Evolutionary conservation across 2,797 vertebrate species (phyloP).

Genomic region (Neosilurus mollespiculum): DNA sequence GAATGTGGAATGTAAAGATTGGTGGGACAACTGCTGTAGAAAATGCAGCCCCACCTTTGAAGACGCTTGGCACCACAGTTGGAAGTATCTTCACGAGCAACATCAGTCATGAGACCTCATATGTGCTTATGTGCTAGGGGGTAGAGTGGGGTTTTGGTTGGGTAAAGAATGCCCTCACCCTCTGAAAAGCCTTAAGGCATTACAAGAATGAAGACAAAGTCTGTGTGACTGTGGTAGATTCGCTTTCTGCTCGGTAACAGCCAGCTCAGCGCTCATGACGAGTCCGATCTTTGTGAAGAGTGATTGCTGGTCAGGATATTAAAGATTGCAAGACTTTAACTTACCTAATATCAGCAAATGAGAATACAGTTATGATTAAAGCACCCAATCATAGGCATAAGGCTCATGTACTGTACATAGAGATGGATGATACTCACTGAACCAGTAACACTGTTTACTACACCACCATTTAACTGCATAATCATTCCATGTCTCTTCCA

Average conservation of each 20-base stretch:
- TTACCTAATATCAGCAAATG: background rate
- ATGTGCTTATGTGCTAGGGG: constrained; percentile 54
- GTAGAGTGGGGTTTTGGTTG: constrained; percentile 13
- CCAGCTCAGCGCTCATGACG: background rate
- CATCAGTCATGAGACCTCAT: constrained; percentile 59
- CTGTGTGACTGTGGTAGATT: background rate
- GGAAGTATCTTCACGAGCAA: constrained; percentile 56
- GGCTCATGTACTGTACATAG: background rate
- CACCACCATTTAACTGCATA: background rate
- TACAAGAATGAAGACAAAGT: constrained; percentile 33
- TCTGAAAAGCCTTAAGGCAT: constrained; percentile 31
- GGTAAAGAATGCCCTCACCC: constrained; percentile 33
- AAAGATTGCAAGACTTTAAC: no score
- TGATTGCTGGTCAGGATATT: background rate
- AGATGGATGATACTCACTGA: no score
- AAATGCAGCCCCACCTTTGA: constrained; percentile 66
- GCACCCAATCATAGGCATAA: background rate
- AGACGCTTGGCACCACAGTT: constrained; percentile 62
- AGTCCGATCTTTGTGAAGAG: background rate
- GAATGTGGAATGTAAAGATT: constrained; percentile 71
- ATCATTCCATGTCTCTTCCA: background rate
- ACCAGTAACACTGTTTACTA: background rate
- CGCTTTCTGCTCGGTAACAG: background rate
- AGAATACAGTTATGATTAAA: background rate
- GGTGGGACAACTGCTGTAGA: constrained; percentile 64